A percentile compares a stretch with the other conserved stretches of the same genome.
Conservation (phyloP, 2,888 invertebrate species). For the Hoplodrina ambigua region DNA sequence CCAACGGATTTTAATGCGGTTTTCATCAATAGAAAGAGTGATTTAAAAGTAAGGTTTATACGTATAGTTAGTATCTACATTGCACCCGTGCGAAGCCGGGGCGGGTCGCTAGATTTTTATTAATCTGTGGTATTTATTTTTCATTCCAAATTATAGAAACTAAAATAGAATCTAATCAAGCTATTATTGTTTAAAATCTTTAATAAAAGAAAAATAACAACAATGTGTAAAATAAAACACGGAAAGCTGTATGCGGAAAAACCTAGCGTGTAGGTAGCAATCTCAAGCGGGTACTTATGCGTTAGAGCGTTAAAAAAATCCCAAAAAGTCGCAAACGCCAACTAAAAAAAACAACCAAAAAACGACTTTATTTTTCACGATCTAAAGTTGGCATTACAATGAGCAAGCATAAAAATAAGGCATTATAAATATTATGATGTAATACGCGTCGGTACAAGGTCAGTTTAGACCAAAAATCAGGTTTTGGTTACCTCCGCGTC, state of each 20-base stretch:
- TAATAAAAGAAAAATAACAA: slow-evolving; percentile 63
- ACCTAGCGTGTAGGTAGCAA: slow-evolving; percentile 83
- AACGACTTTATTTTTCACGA: slow-evolving; percentile 11
- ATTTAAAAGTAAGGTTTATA: too few relatives aligned
- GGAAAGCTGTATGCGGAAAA: slow-evolving; percentile 88
- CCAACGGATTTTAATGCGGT: too few relatives aligned
- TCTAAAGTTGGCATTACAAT: slow-evolving; percentile 55
- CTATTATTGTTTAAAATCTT: slow-evolving; percentile 6
- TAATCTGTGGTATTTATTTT: too few relatives aligned
- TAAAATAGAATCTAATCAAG: slow-evolving; percentile 5
- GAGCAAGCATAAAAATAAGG: slow-evolving; percentile 72
- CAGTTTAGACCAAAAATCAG: slow-evolving; percentile 90
- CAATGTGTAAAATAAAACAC: slow-evolving; percentile 75
- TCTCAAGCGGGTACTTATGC: slow-evolving; percentile 75
- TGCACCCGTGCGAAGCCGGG: too few relatives aligned
- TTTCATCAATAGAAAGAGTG: too few relatives aligned
- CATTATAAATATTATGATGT: slow-evolving; percentile 86
- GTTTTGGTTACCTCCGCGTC: slow-evolving; percentile 75
- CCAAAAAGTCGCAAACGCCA: slow-evolving; percentile 63
- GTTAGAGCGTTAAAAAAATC: slow-evolving; percentile 69
- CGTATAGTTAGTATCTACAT: too few relatives aligned
- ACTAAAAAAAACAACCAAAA: slow-evolving; percentile 33
- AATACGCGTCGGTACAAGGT: slow-evolving; percentile 88
- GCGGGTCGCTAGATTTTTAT: too few relatives aligned
- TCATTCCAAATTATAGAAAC: too few relatives aligned